phyloP scores from a whole-genome alignment of 2,888 invertebrate genomes.

The Leptinotarsa peninsularis region DNA sequence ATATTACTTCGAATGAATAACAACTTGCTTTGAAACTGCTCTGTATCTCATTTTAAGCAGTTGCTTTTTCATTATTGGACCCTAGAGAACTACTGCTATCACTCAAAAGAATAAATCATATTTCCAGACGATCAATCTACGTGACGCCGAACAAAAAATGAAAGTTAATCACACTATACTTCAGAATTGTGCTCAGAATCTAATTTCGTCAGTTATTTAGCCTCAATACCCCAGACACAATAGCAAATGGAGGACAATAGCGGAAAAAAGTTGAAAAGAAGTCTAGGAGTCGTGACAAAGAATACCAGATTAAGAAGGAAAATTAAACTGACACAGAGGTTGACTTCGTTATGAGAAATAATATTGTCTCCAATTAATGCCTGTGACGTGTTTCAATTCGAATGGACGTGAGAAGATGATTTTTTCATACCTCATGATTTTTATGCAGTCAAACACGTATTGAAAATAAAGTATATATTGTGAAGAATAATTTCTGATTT shows the following conservation, averaged over 20 bases:
- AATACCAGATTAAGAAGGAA: constrained; percentile 38
- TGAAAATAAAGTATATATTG: no score
- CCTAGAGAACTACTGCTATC: not conserved
- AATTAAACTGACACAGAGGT: constrained; percentile 38
- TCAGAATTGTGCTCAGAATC: constrained; percentile 39
- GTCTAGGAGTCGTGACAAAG: constrained; percentile 38
- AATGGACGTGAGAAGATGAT: not conserved
- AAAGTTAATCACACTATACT: constrained; percentile 11
- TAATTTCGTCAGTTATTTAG: constrained; percentile 38
- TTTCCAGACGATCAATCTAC: constrained; percentile 5
- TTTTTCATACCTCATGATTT: not conserved
- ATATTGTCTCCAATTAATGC: constrained; percentile 35
- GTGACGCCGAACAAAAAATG: not conserved
- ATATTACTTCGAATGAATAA: no score
- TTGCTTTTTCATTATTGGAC: not conserved
- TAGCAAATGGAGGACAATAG: constrained; percentile 39
- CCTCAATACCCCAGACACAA: constrained; percentile 39
- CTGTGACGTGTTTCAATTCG: not conserved
- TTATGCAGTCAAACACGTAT: no score
- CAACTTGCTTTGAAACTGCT: no score
- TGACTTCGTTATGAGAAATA: constrained; percentile 29
- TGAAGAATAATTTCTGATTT: no score
- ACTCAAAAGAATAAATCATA: not conserved
- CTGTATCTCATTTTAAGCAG: no score
- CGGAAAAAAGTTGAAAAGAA: constrained; percentile 38